Conservation (phyloP, 2,797 vertebrate species). For the Fratercula arctica region DNA sequence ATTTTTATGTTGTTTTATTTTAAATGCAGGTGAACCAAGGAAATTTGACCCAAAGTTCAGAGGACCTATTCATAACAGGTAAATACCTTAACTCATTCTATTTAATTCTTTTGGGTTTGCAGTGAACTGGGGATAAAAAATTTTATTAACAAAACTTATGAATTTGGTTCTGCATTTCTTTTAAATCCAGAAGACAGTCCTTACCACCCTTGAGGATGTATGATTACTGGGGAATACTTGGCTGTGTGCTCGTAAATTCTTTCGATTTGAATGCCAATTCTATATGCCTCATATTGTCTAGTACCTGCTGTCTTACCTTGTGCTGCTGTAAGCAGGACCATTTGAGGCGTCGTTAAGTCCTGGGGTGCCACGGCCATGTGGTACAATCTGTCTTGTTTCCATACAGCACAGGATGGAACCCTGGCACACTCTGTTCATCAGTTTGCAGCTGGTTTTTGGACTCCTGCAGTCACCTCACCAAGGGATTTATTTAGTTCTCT, state of each 20-base stretch:
- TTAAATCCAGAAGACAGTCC: not conserved
- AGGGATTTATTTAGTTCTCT: not conserved
- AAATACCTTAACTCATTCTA: constrained; percentile 57
- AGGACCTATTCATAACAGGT: constrained; percentile 92
- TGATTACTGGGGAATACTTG: not conserved
- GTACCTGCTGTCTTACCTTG: not conserved
- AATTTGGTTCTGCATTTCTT: constrained; percentile 1
- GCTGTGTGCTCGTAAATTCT: not conserved
- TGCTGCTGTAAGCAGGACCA: not conserved
- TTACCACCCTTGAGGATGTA: not conserved
- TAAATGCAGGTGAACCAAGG: constrained; percentile 88
- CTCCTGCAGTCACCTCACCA: not conserved
- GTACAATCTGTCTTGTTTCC: not conserved
- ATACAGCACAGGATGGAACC: not conserved
- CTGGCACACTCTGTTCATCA: not conserved
- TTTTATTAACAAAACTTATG: not conserved
- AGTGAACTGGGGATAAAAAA: not conserved
- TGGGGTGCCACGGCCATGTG: not conserved
- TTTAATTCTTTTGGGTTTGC: constrained; percentile 1
- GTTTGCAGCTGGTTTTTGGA: not conserved
- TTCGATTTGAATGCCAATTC: not conserved
- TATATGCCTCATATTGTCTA: not conserved
- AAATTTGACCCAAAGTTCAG: constrained; percentile 92
- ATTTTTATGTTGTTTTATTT: constrained; percentile 70
- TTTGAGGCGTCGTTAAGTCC: not conserved